A percentile compares a stretch with the other conserved stretches of the same genome.
phyloP scores from a whole-genome alignment of 2,888 invertebrate genomes.

The Tachina fera region DNA sequence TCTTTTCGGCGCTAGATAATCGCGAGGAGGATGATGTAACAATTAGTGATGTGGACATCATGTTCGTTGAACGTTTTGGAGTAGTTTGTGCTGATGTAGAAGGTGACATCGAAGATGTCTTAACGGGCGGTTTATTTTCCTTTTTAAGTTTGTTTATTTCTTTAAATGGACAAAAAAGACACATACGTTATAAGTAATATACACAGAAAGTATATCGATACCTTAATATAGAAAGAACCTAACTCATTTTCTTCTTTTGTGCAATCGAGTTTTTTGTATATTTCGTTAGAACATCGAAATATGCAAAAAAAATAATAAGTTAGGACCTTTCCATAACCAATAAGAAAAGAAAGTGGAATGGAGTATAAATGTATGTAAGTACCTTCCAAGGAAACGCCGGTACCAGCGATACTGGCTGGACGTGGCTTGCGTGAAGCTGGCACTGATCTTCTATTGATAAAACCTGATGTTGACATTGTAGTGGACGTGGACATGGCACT shows the following conservation, averaged over 20 bases:
- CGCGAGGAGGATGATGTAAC: slow-evolving; percentile 80
- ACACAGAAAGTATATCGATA: no score
- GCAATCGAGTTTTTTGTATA: no score
- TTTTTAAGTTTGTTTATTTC: slow-evolving; percentile 82
- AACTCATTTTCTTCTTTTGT: no score
- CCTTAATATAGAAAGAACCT: no score
- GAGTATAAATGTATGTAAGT: slow-evolving; percentile 31
- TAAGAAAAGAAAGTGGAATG: background rate
- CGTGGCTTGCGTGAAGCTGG: slow-evolving; percentile 88
- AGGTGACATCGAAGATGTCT: slow-evolving; percentile 77
- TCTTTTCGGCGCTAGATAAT: slow-evolving; percentile 80
- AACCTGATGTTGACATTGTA: slow-evolving; percentile 85
- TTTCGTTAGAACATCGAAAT: no score
- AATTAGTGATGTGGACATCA: slow-evolving; percentile 81
- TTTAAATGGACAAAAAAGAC: slow-evolving; percentile 62
- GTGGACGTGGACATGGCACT: slow-evolving; percentile 92
- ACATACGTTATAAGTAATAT: background rate
- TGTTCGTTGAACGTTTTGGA: slow-evolving; percentile 81
- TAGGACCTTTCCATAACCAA: background rate
- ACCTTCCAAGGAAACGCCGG: slow-evolving; percentile 87
- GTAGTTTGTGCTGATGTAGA: slow-evolving; percentile 82
- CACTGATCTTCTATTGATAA: slow-evolving; percentile 86
- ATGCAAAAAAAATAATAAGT: no score
- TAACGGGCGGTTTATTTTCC: slow-evolving; percentile 84
- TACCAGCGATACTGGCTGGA: slow-evolving; percentile 92